phyloP scores from a whole-genome alignment of 2,113 vertebrate species.

The Trogon melanurus region DNA sequence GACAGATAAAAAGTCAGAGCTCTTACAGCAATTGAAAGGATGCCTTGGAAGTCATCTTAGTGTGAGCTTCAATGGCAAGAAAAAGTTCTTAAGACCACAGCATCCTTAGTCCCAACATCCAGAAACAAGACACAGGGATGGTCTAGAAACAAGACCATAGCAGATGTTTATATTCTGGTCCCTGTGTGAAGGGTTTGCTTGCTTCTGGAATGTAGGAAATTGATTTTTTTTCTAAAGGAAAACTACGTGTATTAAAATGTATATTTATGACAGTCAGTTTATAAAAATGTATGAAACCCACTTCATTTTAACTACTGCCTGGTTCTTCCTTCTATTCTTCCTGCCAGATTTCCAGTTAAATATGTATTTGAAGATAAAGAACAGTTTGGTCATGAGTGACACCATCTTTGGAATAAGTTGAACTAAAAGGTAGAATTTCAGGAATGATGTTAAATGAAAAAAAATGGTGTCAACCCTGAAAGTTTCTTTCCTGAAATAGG shows the following conservation, averaged over 20 bases:
- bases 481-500: background rate
- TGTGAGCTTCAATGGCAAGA: background rate
- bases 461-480: background rate
- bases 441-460: background rate
- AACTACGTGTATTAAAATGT: background rate
- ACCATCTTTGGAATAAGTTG: background rate
- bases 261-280: background rate
- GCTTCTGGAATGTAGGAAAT: background rate
- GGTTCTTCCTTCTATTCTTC: background rate
- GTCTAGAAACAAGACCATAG: background rate
- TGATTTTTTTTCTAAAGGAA: background rate
- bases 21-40: rapidly evolving
- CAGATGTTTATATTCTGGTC: background rate
- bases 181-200: background rate
- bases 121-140: background rate
- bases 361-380: background rate
- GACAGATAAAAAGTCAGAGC: background rate
- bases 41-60: rapidly evolving
- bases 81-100: background rate
- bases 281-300: background rate
- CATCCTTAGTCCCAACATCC: background rate
- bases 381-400: background rate
- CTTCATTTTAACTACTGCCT: background rate
- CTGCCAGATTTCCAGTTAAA: background rate
- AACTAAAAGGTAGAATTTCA: background rate